Conservation (phyloP, 2,113 vertebrate genomes). For the Rhipidura dahli region DNA sequence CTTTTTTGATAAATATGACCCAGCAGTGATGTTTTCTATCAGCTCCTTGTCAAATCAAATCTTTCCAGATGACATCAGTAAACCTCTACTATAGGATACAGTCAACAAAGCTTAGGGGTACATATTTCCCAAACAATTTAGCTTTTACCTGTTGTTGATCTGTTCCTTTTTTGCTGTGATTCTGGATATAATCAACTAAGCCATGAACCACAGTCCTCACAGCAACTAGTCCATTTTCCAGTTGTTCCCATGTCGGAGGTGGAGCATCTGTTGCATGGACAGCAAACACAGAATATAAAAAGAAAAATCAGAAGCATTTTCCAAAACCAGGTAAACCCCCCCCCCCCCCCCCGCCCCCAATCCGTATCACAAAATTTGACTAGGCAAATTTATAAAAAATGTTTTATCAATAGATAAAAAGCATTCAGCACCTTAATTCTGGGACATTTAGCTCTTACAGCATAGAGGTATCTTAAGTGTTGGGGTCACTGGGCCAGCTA, state of each 20-base stretch:
- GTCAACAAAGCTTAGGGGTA: neutral
- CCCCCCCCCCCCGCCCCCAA: fast-evolving
- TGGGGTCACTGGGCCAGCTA: too few species aligned
- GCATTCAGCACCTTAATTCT: neutral
- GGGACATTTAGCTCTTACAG: neutral
- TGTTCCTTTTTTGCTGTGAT: conserved; percentile 98
- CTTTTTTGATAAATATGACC: neutral
- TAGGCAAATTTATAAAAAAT: neutral
- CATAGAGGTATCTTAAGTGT: neutral
- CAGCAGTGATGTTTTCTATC: neutral
- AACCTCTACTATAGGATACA: neutral
- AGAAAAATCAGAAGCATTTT: neutral
- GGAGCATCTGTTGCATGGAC: conserved; percentile 83
- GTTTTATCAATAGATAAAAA: neutral
- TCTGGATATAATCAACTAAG: conserved; percentile 97
- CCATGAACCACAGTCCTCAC: conserved; percentile 97
- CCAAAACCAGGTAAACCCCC: neutral
- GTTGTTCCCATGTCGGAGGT: conserved; percentile 95
- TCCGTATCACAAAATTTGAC: neutral
- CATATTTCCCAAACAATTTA: neutral
- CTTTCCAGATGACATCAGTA: neutral
- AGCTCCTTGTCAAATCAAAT: neutral
- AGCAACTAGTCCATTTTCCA: conserved; percentile 95
- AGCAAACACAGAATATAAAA: neutral
- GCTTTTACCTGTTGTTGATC: conserved; percentile 92